Evolutionary conservation across 2,888 invertebrate genomes (phyloP).

Genomic region (Epinotia demarniana): DNA sequence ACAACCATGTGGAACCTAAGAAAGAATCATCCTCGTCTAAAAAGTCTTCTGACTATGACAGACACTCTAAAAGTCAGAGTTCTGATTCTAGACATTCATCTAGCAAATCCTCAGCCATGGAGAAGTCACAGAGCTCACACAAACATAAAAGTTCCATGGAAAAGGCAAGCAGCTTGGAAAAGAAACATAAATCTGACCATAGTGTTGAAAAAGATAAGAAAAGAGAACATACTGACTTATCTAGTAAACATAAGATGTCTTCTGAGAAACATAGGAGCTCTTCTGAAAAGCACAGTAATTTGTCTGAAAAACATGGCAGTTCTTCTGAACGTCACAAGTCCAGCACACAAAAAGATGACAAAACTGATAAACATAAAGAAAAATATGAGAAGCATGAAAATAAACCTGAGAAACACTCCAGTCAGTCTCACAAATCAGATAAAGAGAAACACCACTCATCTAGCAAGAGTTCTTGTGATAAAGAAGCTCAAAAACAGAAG

Average conservation of each 20-base stretch:
- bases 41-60: constrained; percentile 54
- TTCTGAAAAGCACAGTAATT: constrained; percentile 43
- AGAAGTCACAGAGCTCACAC: constrained; percentile 63
- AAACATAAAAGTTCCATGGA: constrained; percentile 64
- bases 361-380: constrained; percentile 60
- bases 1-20: constrained; percentile 58
- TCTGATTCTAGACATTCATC: constrained; percentile 59
- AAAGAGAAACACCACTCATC: constrained; percentile 56
- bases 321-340: constrained; percentile 41
- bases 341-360: constrained; percentile 43
- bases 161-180: constrained; percentile 61
- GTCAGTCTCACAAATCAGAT: constrained; percentile 54
- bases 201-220: constrained; percentile 61
- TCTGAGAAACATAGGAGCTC: constrained; percentile 42
- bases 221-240: constrained; percentile 54
- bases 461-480: constrained; percentile 60
- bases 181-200: constrained; percentile 61
- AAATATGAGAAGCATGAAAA: constrained; percentile 47
- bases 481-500: constrained; percentile 62
- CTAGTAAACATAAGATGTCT: constrained; percentile 33
- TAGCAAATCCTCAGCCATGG: constrained; percentile 61
- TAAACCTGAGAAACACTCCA: constrained; percentile 52
- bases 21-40: constrained; percentile 60
- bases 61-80: constrained; percentile 57
- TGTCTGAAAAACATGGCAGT: constrained; percentile 31